phyloP scores from a whole-genome alignment of 2,113 vertebrate genomes.

The Irena cyanogastra region DNA sequence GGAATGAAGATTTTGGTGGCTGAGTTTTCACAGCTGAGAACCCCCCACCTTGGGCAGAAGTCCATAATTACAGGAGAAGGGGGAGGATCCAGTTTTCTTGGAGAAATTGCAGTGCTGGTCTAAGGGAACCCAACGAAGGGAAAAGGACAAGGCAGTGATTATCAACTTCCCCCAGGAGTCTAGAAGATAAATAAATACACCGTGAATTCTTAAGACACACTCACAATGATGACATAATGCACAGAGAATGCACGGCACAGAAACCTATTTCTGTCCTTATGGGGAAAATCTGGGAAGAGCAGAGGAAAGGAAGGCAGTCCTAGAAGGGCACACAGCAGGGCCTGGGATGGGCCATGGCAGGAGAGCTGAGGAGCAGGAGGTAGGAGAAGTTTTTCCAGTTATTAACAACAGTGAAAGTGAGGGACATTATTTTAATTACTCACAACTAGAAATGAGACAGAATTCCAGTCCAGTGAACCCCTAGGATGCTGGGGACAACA shows the following conservation, averaged over 20 bases:
- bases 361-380: neutral
- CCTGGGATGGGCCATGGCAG: neutral
- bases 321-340: neutral
- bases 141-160: neutral
- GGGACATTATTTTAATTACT: neutral
- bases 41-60: rapidly evolving
- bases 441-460: neutral
- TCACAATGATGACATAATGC: neutral
- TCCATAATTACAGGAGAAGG: neutral
- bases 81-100: neutral
- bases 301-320: neutral
- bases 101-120: neutral
- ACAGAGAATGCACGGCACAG: neutral
- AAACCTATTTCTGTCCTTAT: neutral
- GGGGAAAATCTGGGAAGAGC: neutral
- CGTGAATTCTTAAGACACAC: neutral
- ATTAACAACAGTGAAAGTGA: neutral
- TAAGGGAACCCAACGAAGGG: neutral
- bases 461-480: neutral
- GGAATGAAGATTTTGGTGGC: neutral
- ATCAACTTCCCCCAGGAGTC: neutral
- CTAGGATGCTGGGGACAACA: neutral
- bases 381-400: neutral
- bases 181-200: neutral
- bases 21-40: neutral